Evolutionary conservation across 2,797 vertebrate species (phyloP).

Genomic region (Salarias fasciatus): DNA sequence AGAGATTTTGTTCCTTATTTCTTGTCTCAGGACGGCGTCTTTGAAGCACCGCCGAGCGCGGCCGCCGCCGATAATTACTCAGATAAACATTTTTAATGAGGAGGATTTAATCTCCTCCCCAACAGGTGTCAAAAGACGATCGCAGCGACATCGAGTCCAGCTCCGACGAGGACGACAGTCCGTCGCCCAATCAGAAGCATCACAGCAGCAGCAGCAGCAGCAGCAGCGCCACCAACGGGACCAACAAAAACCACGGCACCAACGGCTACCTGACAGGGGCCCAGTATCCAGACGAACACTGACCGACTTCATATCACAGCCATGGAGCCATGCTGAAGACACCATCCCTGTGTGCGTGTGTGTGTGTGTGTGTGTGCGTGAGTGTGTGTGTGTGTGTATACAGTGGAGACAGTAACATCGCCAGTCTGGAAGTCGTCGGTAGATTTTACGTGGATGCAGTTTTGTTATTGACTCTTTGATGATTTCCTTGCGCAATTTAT

Average conservation of each 20-base stretch:
- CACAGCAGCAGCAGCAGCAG: too few relatives aligned
- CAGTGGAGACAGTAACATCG: slow-evolving; percentile 78
- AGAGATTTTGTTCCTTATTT: slow-evolving; percentile 13
- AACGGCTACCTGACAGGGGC: slow-evolving; percentile 91
- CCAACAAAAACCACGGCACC: slow-evolving; percentile 90
- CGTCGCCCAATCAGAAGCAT: slow-evolving; percentile 81
- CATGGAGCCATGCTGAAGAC: slow-evolving; percentile 66
- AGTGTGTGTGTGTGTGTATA: slow-evolving; percentile 27
- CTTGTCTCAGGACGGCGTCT: slow-evolving; percentile 23
- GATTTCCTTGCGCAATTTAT: slow-evolving; percentile 67
- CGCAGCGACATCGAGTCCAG: slow-evolving; percentile 96
- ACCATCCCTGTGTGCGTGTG: slow-evolving; percentile 61
- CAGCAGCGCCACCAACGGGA: slow-evolving; percentile 86
- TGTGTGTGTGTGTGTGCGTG: slow-evolving; percentile 33
- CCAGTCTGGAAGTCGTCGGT: slow-evolving; percentile 87
- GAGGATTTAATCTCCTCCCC: slow-evolving; percentile 22
- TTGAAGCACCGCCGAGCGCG: slow-evolving; percentile 16
- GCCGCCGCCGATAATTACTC: slow-evolving; percentile 42
- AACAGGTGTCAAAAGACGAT: slow-evolving; percentile 95
- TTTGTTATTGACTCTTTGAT: slow-evolving; percentile 63
- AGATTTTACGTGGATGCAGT: slow-evolving; percentile 85
- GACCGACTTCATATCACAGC: slow-evolving; percentile 68
- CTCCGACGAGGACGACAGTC: slow-evolving; percentile 94
- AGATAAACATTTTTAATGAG: slow-evolving; percentile 38
- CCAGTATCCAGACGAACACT: slow-evolving; percentile 90